phyloP scores from a whole-genome alignment of 2,888 invertebrate species.

The Tachina grossa region DNA sequence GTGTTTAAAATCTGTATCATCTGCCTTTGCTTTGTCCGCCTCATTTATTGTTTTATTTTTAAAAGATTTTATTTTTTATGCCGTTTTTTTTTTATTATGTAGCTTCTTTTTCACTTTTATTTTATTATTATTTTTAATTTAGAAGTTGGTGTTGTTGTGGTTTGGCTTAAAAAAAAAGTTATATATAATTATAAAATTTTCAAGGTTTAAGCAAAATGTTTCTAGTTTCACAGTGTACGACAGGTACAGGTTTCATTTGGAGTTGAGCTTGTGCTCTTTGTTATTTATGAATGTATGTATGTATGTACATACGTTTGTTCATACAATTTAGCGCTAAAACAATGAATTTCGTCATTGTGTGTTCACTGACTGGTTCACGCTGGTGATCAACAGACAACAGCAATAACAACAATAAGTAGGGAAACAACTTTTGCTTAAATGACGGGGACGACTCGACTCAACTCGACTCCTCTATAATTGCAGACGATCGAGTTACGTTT shows the following conservation, averaged over 20 bases:
- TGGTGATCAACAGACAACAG: conserved; percentile 55
- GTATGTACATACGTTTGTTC: not conserved
- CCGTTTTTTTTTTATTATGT: not conserved
- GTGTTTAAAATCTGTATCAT: conserved; percentile 15
- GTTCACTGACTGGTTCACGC: conserved; percentile 62
- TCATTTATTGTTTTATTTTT: conserved; percentile 42
- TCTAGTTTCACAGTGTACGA: conserved; percentile 61
- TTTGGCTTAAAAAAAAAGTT: conserved; percentile 41
- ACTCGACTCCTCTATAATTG: conserved; percentile 33
- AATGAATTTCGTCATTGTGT: conserved; percentile 69
- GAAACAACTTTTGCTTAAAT: conserved; percentile 56
- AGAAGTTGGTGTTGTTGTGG: conserved; percentile 21
- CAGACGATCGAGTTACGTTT: conserved; percentile 59
- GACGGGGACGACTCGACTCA: not conserved
- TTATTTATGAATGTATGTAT: not conserved
- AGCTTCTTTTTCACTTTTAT: conserved; percentile 46
- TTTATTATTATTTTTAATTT: conserved; percentile 8
- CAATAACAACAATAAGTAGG: conserved; percentile 42
- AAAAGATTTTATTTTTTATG: conserved; percentile 40
- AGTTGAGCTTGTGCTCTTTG: conserved; percentile 41
- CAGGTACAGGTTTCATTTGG: conserved; percentile 64
- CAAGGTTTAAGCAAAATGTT: conserved; percentile 66
- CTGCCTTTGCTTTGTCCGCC: conserved; percentile 39
- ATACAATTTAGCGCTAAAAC: conserved; percentile 62
- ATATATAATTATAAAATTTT: conserved; percentile 53